A percentile compares a stretch with the other conserved stretches of the same genome.
Conservation (phyloP, 2,888 invertebrate species). For the Lymantria monacha region DNA sequence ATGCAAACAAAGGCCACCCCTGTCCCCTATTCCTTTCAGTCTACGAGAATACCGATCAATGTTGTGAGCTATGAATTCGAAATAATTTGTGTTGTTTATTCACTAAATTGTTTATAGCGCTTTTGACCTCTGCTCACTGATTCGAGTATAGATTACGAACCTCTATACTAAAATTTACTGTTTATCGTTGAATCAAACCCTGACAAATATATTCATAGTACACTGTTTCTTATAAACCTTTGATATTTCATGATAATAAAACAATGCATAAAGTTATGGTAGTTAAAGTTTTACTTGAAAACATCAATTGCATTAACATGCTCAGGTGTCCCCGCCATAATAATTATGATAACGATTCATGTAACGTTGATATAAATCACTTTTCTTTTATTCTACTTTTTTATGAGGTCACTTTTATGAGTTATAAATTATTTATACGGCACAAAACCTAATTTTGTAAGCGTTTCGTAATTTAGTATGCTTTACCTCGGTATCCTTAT, state of each 20-base stretch:
- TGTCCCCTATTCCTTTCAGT: slow-evolving; percentile 32
- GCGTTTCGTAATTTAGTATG: slow-evolving; percentile 21
- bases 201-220: neutral
- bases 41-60: slow-evolving; percentile 35
- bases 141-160: neutral
- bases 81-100: slow-evolving; percentile 16
- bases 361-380: slow-evolving; percentile 46
- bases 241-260: neutral
- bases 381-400: slow-evolving; percentile 42
- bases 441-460: slow-evolving; percentile 39
- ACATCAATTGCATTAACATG: neutral
- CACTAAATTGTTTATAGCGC: slow-evolving; percentile 1
- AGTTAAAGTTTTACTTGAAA: neutral
- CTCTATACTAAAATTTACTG: slow-evolving; percentile 1
- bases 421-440: slow-evolving; percentile 48
- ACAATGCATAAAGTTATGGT: neutral
- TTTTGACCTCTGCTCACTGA: neutral
- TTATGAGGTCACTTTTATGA: slow-evolving; percentile 51
- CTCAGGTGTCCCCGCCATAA: slow-evolving; percentile 16
- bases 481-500: slow-evolving; percentile 3
- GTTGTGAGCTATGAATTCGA: slow-evolving; percentile 29
- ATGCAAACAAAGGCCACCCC: slow-evolving; percentile 55
- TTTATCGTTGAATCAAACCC: slow-evolving; percentile 4
- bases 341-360: slow-evolving; percentile 39
- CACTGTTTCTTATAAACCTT: neutral